A percentile compares a stretch with the other conserved stretches of the same genome.
Evolutionary conservation across 2,888 invertebrate species (phyloP).

Genomic region (Bellardia bayeri): DNA sequence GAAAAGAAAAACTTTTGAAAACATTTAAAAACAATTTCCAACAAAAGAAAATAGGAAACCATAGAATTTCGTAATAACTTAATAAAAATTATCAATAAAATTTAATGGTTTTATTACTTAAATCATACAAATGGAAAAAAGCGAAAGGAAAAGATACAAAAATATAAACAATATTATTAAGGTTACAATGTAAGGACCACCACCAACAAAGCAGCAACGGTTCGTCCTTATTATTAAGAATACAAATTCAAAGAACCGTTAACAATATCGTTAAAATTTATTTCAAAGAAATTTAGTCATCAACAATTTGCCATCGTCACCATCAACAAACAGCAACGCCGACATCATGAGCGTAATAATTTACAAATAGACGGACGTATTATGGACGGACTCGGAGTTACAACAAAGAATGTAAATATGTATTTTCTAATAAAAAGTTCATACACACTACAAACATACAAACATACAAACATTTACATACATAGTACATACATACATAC

Average conservation of each 20-base stretch:
- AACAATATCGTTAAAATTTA: constrained; percentile 66
- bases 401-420: constrained; percentile 25
- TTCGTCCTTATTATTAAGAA: constrained; percentile 34
- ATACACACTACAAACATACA: neutral
- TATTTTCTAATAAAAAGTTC: constrained; percentile 30
- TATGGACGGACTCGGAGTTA: neutral
- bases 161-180: neutral
- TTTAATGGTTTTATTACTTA: constrained; percentile 61
- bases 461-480: constrained; percentile 10
- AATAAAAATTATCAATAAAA: constrained; percentile 63
- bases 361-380: constrained; percentile 3
- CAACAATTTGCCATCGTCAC: constrained; percentile 42
- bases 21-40: constrained; percentile 21
- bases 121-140: constrained; percentile 35
- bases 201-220: constrained; percentile 23
- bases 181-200: constrained; percentile 16
- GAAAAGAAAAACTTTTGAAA: neutral
- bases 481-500: neutral
- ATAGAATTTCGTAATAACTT: constrained; percentile 45
- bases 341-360: constrained; percentile 29
- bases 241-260: constrained; percentile 56
- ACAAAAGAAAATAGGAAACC: constrained; percentile 21
- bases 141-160: neutral
- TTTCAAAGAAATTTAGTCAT: constrained; percentile 70
- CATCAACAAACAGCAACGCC: neutral